Evolutionary conservation across 2,888 invertebrate genomes (phyloP).

Genomic region (Meiosimyza platycephala): DNA sequence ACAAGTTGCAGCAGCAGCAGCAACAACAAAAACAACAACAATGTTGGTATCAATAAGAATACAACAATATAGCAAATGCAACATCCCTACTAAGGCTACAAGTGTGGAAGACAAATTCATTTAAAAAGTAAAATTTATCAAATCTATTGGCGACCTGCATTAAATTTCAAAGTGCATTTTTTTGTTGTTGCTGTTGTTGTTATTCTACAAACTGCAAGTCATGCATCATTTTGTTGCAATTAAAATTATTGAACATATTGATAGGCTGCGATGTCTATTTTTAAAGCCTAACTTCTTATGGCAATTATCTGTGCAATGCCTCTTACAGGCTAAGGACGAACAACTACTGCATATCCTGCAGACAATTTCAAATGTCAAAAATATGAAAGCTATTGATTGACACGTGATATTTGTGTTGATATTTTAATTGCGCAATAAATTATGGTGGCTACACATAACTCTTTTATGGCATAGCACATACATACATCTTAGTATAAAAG

Average conservation of each 20-base stretch:
- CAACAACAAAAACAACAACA: constrained; percentile 2
- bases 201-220: neutral
- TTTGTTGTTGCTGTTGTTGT: neutral
- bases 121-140: constrained; percentile 12
- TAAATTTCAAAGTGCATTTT: constrained; percentile 20
- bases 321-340: neutral
- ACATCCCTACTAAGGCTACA: neutral
- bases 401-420: constrained; percentile 30
- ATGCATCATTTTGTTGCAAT: constrained; percentile 26
- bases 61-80: neutral
- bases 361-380: constrained; percentile 14
- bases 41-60: neutral
- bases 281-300: neutral
- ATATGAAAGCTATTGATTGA: constrained; percentile 32
- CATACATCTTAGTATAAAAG: neutral
- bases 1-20: constrained; percentile 52
- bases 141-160: constrained; percentile 23
- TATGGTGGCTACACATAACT: neutral
- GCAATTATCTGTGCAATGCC: neutral
- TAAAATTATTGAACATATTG: constrained; percentile 21
- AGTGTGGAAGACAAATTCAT: neutral
- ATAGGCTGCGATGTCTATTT: neutral
- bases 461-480: no score
- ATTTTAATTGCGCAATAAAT: constrained; percentile 27
- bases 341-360: neutral